phyloP scores from a whole-genome alignment of 2,888 invertebrate genomes.

The Drosophila anomalata region DNA sequence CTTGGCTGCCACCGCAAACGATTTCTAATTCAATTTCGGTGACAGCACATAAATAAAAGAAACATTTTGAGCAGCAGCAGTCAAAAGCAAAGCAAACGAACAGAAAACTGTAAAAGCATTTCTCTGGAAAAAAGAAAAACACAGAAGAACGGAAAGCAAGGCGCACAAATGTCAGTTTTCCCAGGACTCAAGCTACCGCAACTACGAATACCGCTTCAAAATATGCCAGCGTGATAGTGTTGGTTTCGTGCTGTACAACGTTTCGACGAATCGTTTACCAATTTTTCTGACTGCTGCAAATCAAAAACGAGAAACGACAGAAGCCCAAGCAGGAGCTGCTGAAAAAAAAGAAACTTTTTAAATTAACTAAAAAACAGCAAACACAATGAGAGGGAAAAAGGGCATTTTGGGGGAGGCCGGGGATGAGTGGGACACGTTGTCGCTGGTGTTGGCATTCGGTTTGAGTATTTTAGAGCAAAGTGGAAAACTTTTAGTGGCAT shows the following conservation, averaged over 20 bases:
- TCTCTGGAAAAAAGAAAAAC: slow-evolving; percentile 47
- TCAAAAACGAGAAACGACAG: slow-evolving; percentile 54
- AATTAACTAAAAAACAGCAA: slow-evolving; percentile 72
- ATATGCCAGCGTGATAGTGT: slow-evolving; percentile 35
- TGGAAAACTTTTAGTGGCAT: slow-evolving; percentile 79
- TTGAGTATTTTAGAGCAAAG: slow-evolving; percentile 78
- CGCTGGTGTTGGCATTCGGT: slow-evolving; percentile 75
- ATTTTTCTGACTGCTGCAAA: slow-evolving; percentile 77
- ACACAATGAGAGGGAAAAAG: slow-evolving; percentile 32
- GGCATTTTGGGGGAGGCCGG: not conserved
- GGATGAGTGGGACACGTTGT: slow-evolving; percentile 56
- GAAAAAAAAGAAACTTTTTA: slow-evolving; percentile 67
- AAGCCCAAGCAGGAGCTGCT: slow-evolving; percentile 13
- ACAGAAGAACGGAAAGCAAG: slow-evolving; percentile 38
- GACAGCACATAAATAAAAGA: slow-evolving; percentile 76
- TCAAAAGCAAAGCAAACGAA: slow-evolving; percentile 65
- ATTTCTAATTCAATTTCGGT: slow-evolving; percentile 76
- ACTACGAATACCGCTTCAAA: slow-evolving; percentile 21
- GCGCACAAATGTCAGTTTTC: slow-evolving; percentile 75
- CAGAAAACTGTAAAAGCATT: slow-evolving; percentile 73
- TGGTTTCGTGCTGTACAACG: slow-evolving; percentile 27
- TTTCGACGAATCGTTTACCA: slow-evolving; percentile 76
- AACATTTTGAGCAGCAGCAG: slow-evolving; percentile 61
- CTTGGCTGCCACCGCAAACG: slow-evolving; percentile 66
- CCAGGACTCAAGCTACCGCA: slow-evolving; percentile 60